Base-by-base conservation (phyloP, 2,113 vertebrate species). In the Microtus montanus region DNA sequence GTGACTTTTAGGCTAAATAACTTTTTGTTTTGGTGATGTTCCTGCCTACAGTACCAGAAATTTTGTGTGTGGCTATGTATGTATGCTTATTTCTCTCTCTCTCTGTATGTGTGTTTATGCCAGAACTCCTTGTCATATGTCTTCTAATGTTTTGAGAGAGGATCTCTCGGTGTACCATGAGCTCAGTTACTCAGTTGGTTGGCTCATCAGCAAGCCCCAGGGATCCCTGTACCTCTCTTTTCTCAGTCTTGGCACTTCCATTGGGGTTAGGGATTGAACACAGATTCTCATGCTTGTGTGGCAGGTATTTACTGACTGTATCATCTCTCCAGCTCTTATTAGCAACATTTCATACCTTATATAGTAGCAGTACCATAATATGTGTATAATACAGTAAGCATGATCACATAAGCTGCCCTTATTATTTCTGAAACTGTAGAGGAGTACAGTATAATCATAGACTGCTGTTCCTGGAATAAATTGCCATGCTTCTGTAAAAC, bases 21-120 rank as follows among this genome's bases (percentile, higher is more conserved):
- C 44, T 71, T 94, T 92, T 90, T 54, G 33, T 92, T 28, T 86
- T 79, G 41, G 38, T 96, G 12, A 1, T 33, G 61, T 96, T 94
- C 22, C 7, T 96, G 89, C 71, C 49, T 78, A 9, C 77, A 24
- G 63, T 74, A 73, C 22, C 70, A 87, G 33, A 5, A 68, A 68
- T 28, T 86, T 86, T 82, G 52, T 82, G 12, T 22, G 3, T 38
- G 35, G 26, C 5, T 82, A 22, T 24, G 52, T 24, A 3, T 24
- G 1, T 61, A 35, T 7, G 7, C 47, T 47, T 47, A 5, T 47
- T 47, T 8, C 4, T 47, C 8, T 10, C 47, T 49, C 33, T 19
- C 22, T 82, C 35, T 61, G 54, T 61, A 5, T 38, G 22, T 61
- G 35, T 38, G 30, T 86, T 19, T 85, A 68, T 17, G 64, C 28